Conservation (phyloP, 2,797 vertebrate species). For the Sebastes vulpes region DNA sequence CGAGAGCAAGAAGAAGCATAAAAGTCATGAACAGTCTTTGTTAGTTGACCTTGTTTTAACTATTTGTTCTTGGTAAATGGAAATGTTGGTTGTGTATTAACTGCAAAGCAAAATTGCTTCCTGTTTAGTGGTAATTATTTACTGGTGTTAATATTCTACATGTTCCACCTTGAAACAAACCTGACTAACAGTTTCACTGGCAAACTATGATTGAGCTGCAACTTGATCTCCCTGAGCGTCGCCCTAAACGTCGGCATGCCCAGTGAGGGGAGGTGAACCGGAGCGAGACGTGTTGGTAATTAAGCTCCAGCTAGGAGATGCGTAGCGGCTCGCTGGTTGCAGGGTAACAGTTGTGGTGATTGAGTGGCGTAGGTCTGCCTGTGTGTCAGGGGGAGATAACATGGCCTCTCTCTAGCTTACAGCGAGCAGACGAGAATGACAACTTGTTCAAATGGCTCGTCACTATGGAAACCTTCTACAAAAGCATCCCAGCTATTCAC, state of each 20-base stretch:
- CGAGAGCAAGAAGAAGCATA: background rate
- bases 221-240: background rate
- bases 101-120: background rate
- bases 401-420: slow-evolving; percentile 64
- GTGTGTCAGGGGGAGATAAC: slow-evolving; percentile 60
- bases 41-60: background rate
- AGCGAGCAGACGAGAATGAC: slow-evolving; percentile 75
- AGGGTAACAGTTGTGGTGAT: slow-evolving; percentile 36
- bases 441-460: slow-evolving; percentile 79
- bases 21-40: background rate
- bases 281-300: slow-evolving; percentile 23
- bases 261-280: background rate
- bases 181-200: background rate
- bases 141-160: slow-evolving; percentile 13
- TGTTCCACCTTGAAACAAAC: background rate
- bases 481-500: slow-evolving; percentile 84
- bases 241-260: background rate
- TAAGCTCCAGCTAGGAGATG: slow-evolving; percentile 23
- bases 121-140: slow-evolving; percentile 12
- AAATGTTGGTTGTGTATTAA: slow-evolving; percentile 1
- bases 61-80: background rate
- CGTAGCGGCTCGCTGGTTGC: slow-evolving; percentile 8
- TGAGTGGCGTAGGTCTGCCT: slow-evolving; percentile 54
- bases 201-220: slow-evolving; percentile 1
- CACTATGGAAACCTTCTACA: slow-evolving; percentile 82